Percentiles rank a stretch among this genome's conserved stretches.
Evolutionary conservation across 2,797 vertebrate genomes (phyloP).

Genomic region (Helarctos malayanus): DNA sequence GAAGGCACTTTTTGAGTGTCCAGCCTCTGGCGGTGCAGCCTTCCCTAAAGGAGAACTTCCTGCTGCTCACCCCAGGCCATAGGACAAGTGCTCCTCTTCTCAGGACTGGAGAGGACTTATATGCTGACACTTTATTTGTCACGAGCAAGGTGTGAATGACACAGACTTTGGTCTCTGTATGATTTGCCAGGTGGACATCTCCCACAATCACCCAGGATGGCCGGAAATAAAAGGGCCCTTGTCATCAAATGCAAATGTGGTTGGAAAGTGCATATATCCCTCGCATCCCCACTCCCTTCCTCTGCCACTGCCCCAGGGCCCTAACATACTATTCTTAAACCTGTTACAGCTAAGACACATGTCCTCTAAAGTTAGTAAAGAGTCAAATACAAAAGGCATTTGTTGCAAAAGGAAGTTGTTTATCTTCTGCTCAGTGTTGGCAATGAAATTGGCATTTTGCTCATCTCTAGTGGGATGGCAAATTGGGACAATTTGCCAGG

Average conservation of each 20-base stretch:
- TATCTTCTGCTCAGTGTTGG: neutral
- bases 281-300: rapidly evolving
- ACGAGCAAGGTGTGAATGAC: neutral
- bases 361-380: neutral
- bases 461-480: neutral
- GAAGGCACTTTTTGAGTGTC: no score
- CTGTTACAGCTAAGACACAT: neutral
- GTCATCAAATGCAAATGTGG: neutral
- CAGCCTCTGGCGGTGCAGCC: neutral
- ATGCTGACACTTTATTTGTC: neutral
- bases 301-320: no score
- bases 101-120: neutral
- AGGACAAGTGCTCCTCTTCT: neutral
- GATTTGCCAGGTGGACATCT: neutral
- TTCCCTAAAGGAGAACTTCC: neutral
- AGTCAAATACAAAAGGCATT: neutral
- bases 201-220: neutral
- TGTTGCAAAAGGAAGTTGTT: conserved; percentile 15
- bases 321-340: neutral
- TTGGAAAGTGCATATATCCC: neutral
- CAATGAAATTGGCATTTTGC: neutral
- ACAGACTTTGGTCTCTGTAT: neutral
- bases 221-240: neutral
- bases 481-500: neutral
- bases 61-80: neutral